These are phyloP conservation scores for Odontamblyopus rebecca DNA, from an alignment of 2,797 vertebrate genomes.

Conservation along the genomic window DNA sequence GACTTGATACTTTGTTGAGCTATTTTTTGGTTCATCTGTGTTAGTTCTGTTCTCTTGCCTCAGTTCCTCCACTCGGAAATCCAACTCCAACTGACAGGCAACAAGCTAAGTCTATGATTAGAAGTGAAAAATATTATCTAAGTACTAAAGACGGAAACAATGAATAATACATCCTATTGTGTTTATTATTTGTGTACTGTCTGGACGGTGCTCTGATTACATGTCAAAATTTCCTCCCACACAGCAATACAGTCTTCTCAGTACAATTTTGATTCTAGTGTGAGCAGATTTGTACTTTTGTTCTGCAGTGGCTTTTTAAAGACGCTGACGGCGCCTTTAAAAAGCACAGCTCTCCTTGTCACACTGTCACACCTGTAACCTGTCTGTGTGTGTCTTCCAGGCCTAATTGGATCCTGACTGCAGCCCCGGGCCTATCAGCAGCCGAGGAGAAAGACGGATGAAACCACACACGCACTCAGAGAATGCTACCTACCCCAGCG, in stretches of 20 bases:
- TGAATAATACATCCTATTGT: constrained; percentile 1
- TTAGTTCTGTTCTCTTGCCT: neutral
- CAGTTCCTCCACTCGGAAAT: neutral
- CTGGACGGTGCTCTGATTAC: constrained; percentile 7
- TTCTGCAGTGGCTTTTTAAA: constrained; percentile 38
- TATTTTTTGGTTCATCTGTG: neutral
- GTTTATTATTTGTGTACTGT: constrained; percentile 2
- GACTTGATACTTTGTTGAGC: neutral
- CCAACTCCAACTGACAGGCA: neutral
- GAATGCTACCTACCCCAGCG: constrained; percentile 60
- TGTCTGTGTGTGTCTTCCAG: constrained; percentile 66
- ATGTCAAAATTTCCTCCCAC: constrained; percentile 6
- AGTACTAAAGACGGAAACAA: constrained; percentile 1
- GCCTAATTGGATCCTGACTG: constrained; percentile 66
- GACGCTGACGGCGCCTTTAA: constrained; percentile 30
- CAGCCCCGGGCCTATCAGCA: constrained; percentile 68
- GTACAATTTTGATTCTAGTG: constrained; percentile 15
- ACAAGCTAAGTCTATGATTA: neutral
- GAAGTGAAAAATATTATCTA: neutral
- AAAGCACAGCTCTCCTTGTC: constrained; percentile 31
- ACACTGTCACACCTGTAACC: constrained; percentile 44
- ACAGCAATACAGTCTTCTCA: constrained; percentile 10
- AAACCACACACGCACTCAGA: constrained; percentile 67
- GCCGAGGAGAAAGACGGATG: constrained; percentile 62
- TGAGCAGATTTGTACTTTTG: constrained; percentile 16